Percentiles rank a stretch among this genome's conserved stretches.
Evolutionary conservation across 2,113 vertebrate species (phyloP).

Genomic region (Mionectes macconnelli): DNA sequence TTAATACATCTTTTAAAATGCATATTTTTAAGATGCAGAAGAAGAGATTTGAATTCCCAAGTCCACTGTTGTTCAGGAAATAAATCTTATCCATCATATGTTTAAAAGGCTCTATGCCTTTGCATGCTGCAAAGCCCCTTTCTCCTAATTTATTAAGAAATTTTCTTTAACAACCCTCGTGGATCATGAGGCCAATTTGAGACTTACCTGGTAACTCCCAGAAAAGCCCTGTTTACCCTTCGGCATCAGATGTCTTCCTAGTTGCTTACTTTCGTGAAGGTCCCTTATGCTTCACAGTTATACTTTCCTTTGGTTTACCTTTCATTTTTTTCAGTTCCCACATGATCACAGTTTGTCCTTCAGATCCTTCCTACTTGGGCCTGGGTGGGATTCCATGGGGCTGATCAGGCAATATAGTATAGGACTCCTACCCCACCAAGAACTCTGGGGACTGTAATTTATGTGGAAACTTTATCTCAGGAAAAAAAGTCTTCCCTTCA

Average conservation of each 20-base stretch:
- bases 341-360: background rate
- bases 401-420: background rate
- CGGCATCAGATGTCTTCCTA: background rate
- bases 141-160: background rate
- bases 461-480: background rate
- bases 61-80: background rate
- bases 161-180: background rate
- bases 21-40: background rate
- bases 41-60: background rate
- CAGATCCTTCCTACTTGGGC: background rate
- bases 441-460: background rate
- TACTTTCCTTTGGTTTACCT: background rate
- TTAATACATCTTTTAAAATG: background rate
- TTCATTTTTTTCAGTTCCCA: background rate
- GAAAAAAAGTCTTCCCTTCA: background rate
- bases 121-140: background rate
- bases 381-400: background rate
- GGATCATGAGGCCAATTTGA: background rate
- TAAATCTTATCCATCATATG: accelerated
- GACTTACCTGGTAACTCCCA: background rate
- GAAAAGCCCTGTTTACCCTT: background rate
- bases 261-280: background rate
- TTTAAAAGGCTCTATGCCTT: background rate
- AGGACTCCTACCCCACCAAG: background rate
- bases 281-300: background rate